Conservation (phyloP, 2,888 invertebrate genomes). For the Tachina fera region DNA sequence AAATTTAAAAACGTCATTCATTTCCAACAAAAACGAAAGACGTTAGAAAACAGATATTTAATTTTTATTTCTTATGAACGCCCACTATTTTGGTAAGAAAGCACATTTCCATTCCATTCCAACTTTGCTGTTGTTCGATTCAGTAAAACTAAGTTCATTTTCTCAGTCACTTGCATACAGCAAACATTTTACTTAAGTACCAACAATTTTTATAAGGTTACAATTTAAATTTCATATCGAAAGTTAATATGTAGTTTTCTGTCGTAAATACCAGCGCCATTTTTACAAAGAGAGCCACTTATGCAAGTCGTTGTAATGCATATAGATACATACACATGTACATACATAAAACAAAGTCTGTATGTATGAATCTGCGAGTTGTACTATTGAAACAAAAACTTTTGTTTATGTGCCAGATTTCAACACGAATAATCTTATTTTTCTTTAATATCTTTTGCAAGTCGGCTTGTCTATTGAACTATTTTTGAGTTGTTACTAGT, state of each 20-base stretch:
- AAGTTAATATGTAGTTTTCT: slow-evolving; percentile 49
- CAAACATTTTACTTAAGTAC: neutral
- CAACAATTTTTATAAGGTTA: slow-evolving; percentile 11
- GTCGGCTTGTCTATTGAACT: neutral
- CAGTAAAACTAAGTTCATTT: neutral
- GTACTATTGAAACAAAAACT: too few species aligned
- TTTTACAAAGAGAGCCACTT: neutral
- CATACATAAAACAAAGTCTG: neutral
- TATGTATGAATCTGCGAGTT: too few species aligned
- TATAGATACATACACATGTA: neutral
- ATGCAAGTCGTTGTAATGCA: neutral
- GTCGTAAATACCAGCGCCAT: neutral
- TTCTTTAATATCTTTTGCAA: neutral
- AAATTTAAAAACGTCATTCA: slow-evolving; percentile 59
- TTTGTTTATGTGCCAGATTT: slow-evolving; percentile 39
- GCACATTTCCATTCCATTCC: neutral
- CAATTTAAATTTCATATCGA: slow-evolving; percentile 62
- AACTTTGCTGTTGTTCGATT: slow-evolving; percentile 2
- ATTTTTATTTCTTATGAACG: slow-evolving; percentile 45
- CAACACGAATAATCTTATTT: neutral
- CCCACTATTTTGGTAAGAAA: slow-evolving; percentile 54
- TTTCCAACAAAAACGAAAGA: neutral
- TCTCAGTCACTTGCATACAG: neutral
- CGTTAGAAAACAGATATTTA: neutral
- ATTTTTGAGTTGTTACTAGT: too few species aligned